Percentiles rank a stretch among this genome's conserved stretches.
Conservation (phyloP, 2,797 vertebrate genomes). For the Cheirogaleus major region DNA sequence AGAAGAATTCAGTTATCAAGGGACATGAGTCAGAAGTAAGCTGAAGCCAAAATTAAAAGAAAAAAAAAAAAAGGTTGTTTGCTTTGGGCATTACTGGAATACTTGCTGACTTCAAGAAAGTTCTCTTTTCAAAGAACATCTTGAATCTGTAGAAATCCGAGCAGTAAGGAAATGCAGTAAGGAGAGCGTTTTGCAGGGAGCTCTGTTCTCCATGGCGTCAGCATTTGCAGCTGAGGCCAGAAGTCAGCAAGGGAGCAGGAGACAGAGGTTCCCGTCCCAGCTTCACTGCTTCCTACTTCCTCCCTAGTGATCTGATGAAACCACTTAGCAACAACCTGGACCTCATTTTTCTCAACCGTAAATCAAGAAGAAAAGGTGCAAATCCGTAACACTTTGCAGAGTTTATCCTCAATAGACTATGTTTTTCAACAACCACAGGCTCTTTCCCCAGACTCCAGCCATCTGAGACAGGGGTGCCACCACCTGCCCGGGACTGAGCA, state of each 20-base stretch:
- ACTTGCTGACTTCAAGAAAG: constrained; percentile 48
- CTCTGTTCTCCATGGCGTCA: neutral
- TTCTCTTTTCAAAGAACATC: constrained; percentile 56
- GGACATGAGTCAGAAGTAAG: constrained; percentile 50
- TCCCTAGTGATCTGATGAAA: neutral
- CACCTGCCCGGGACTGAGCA: neutral
- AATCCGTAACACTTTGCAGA: neutral
- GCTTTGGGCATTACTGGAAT: neutral
- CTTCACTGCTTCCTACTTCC: neutral
- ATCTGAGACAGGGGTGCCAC: accelerated
- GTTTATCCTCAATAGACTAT: neutral
- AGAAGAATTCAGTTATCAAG: constrained; percentile 12
- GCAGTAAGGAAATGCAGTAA: neutral
- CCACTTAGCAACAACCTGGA: neutral
- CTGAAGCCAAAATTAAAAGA: neutral
- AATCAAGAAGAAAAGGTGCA: neutral
- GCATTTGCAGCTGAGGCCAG: neutral
- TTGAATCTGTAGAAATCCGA: neutral
- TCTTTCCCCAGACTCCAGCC: neutral
- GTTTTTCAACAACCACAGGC: neutral
- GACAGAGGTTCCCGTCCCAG: neutral
- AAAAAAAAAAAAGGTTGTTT: neutral
- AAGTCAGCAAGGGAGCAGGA: too few relatives aligned
- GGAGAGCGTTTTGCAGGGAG: neutral
- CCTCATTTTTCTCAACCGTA: neutral